phyloP scores from a whole-genome alignment of 1,140 invertebrate species.

The Phocides pigmalion region DNA sequence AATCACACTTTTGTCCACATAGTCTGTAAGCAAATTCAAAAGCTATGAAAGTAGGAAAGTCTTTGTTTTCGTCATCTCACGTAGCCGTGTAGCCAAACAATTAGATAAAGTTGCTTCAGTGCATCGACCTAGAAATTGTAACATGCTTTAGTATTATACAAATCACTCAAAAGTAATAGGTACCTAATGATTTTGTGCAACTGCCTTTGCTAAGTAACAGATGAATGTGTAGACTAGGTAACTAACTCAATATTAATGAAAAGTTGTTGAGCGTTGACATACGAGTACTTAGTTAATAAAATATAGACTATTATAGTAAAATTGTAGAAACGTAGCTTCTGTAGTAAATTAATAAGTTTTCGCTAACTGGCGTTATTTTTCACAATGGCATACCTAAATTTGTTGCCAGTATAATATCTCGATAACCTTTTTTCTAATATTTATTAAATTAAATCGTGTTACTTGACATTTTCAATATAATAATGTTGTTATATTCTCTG shows the following conservation, averaged over 20 bases:
- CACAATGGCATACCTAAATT: not conserved
- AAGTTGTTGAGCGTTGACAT: conserved; percentile 54
- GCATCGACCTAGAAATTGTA: conserved; percentile 9
- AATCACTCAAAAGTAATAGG: conserved; percentile 6
- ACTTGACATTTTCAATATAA: not conserved
- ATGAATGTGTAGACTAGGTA: conserved; percentile 45
- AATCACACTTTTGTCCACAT: conserved; percentile 75
- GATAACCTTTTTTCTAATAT: not conserved
- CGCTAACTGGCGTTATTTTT: conserved; percentile 16
- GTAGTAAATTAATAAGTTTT: conserved; percentile 37
- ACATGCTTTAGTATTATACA: conserved; percentile 11
- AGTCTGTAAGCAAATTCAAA: conserved; percentile 56
- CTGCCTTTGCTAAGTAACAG: conserved; percentile 43
- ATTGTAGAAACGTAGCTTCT: conserved; percentile 54
- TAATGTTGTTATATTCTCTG: conserved; percentile 6
- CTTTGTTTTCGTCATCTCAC: not conserved
- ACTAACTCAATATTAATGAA: conserved; percentile 46
- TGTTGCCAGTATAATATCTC: not conserved
- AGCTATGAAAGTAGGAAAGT: not conserved
- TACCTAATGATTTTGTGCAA: conserved; percentile 38
- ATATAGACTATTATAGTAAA: conserved; percentile 49
- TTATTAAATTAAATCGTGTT: not conserved
- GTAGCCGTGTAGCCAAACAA: not conserved
- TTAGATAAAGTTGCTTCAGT: conserved; percentile 16
- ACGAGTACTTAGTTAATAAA: conserved; percentile 41